Conservation (phyloP, 2,113 vertebrate genomes). For the Cyprinodon tularosa region DNA sequence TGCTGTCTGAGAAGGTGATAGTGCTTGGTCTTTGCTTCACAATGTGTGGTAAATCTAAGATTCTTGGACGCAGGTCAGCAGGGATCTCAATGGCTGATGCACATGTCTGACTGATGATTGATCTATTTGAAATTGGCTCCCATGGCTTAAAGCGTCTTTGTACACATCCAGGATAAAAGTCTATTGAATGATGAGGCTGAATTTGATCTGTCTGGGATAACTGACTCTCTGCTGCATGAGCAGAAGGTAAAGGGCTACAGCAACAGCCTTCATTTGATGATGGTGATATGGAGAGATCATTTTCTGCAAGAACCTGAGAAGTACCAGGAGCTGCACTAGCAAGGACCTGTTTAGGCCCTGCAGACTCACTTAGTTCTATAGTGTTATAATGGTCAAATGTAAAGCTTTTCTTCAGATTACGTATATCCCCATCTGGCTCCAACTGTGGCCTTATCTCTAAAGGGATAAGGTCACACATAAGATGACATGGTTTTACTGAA, state of each 20-base stretch:
- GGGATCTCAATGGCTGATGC: background rate
- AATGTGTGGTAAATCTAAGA: slow-evolving; percentile 66
- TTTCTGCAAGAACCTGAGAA: slow-evolving; percentile 15
- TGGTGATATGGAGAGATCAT: background rate
- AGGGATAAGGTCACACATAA: slow-evolving; percentile 1
- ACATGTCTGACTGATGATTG: slow-evolving; percentile 10
- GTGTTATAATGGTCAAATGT: slow-evolving; percentile 2
- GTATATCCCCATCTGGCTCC: background rate
- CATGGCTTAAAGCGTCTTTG: background rate
- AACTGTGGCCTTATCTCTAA: slow-evolving; percentile 9
- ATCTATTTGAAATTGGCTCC: slow-evolving; percentile 36
- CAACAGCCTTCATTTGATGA: slow-evolving; percentile 4
- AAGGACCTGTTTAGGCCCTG: slow-evolving; percentile 12
- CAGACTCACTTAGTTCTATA: background rate
- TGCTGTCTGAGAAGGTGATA: slow-evolving; percentile 80
- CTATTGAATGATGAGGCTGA: background rate
- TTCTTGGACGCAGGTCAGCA: slow-evolving; percentile 9
- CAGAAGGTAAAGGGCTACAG: background rate
- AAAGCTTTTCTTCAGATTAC: slow-evolving; percentile 10
- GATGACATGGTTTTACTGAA: slow-evolving; percentile 27
- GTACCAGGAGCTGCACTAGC: slow-evolving; percentile 4
- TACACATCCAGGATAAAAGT: slow-evolving; percentile 11
- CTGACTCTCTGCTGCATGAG: slow-evolving; percentile 11
- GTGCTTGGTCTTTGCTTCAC: slow-evolving; percentile 80
- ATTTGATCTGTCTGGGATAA: background rate